Conservation (phyloP, 2,797 vertebrate genomes). For the Lerista edwardsae region DNA sequence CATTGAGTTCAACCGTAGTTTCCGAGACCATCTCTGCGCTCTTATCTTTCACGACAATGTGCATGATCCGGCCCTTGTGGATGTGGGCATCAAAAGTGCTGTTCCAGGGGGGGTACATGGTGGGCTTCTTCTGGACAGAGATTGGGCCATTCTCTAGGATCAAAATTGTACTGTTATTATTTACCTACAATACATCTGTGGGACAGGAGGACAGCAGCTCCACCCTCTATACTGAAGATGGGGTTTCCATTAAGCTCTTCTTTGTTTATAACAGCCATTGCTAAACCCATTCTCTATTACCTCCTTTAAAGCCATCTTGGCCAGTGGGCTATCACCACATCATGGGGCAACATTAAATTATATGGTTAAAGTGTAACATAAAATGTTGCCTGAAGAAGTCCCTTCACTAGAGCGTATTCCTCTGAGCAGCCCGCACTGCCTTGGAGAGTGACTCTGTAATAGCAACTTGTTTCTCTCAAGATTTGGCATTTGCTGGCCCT, state of each 20-base stretch:
- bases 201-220: too few relatives aligned
- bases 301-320: too few relatives aligned
- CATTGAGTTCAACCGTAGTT: conserved; percentile 88
- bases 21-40: conserved; percentile 90
- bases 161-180: conserved; percentile 7
- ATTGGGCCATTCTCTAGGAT: conserved; percentile 90
- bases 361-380: too few relatives aligned
- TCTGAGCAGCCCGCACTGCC: not conserved
- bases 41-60: conserved; percentile 93
- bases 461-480: not conserved
- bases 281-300: too few relatives aligned
- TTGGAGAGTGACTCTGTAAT: not conserved
- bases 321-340: too few relatives aligned
- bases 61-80: conserved; percentile 92
- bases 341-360: too few relatives aligned
- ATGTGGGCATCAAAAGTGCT: conserved; percentile 95
- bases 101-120: conserved; percentile 97
- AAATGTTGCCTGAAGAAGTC: not conserved
- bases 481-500: not conserved
- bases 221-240: too few relatives aligned
- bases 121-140: conserved; percentile 94
- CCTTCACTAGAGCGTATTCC: not conserved
- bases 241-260: too few relatives aligned
- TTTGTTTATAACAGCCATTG: too few relatives aligned
- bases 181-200: too few relatives aligned